phyloP scores from a whole-genome alignment of 2,888 invertebrate species.

The Eristalis arbustorum region DNA sequence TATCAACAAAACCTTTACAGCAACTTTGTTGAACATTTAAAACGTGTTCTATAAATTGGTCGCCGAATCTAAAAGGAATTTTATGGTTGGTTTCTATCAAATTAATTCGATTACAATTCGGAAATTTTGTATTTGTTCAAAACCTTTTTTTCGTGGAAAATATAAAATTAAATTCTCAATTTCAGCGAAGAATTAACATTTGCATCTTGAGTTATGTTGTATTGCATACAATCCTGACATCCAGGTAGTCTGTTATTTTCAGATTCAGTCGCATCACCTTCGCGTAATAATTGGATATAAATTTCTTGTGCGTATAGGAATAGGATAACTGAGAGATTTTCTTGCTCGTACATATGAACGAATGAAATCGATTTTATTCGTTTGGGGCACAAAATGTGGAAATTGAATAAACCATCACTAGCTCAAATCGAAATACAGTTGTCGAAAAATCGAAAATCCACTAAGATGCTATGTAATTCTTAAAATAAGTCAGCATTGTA shows the following conservation, averaged over 20 bases:
- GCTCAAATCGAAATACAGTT: no score
- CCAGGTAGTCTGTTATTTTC: slow-evolving; percentile 12
- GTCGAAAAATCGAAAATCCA: no score
- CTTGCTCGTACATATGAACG: slow-evolving; percentile 1
- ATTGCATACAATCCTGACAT: slow-evolving; percentile 6
- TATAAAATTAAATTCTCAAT: slow-evolving; percentile 5
- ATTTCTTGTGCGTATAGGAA: slow-evolving; percentile 5
- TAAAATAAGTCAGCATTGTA: no score
- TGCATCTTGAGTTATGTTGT: neutral
- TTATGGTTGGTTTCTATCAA: slow-evolving; percentile 36
- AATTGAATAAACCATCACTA: neutral
- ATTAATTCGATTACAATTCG: slow-evolving; percentile 39
- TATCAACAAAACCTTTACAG: neutral
- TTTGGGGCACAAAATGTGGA: neutral
- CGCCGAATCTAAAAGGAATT: slow-evolving; percentile 26
- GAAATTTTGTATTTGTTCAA: slow-evolving; percentile 11
- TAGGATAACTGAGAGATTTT: slow-evolving; percentile 5
- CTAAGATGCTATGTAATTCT: no score
- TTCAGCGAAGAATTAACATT: neutral
- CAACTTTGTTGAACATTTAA: slow-evolving; percentile 14
- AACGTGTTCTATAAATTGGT: slow-evolving; percentile 25
- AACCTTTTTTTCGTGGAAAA: slow-evolving; percentile 28
- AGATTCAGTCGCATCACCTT: neutral
- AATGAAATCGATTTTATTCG: slow-evolving; percentile 5
- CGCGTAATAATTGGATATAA: slow-evolving; percentile 4